Base-by-base conservation (phyloP, 2,888 invertebrate species). In the Drosophila phalerata region DNA sequence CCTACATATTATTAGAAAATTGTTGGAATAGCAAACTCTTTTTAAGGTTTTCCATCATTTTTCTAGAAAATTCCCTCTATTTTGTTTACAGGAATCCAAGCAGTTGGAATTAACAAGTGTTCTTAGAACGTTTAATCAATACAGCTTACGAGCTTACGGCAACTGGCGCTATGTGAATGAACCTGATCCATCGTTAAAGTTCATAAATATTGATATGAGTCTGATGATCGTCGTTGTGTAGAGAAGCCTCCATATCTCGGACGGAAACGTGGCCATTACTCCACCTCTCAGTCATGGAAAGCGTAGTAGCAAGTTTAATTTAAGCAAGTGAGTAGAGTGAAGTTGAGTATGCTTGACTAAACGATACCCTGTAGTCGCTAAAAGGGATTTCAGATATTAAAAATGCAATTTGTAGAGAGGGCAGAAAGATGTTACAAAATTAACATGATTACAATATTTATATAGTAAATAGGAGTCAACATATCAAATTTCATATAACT, bases 191-290 rank as follows among this genome's bases (percentile, higher is more conserved):
- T 40, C 58, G 37, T n/a, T 55, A 51, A 52, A 69, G 71, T 76
- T 85, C 74, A 85, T 87, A 85, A 85, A 82, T 85, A 87, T 85
- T 79, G 73, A 85, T 87, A 57, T 37, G 37, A 37, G 43, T 53
- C 43, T 65, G 57, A 69, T 65, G 61, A 61, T 8, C 37, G 58
- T 55, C 55, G 45, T 28, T 5, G 17, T 49, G 19, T 22, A 49
- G 9, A 22, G 45, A 49, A 60, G 37, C 38, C 30, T 32, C 48
- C 56, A 38, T 43, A 32, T 34, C 25, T 34, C 45, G 11, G 34
- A 15, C 55, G 30, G 45, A 43, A 52, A 62, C 28, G 64, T 49
- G 40, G 34, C 28, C 15, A 40, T 58, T 48, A 38, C 58, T 40
- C 19, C 47, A 38, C 10, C 48, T 58, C 38, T 28, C 10, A 17